These are phyloP conservation scores for Sus cebifrons DNA, from an alignment of 2,797 vertebrate species.

Conservation along the genomic window DNA sequence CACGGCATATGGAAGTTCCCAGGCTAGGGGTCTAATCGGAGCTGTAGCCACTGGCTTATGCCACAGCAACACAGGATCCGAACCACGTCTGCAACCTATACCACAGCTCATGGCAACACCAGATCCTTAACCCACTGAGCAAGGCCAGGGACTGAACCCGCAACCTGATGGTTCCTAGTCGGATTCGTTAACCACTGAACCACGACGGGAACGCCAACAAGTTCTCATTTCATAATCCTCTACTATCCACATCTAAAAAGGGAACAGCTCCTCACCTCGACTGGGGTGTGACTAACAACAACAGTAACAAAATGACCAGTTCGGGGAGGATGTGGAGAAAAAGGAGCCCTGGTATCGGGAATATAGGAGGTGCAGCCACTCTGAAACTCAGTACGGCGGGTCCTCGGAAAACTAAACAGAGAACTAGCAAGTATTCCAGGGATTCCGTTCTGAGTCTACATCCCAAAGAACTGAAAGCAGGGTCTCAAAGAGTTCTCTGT, in stretches of 20 bases:
- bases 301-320: background rate
- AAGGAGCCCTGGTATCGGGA: background rate
- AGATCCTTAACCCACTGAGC: too few relatives aligned
- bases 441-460: background rate
- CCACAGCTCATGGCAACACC: too few relatives aligned
- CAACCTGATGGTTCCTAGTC: too few relatives aligned
- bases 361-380: background rate
- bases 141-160: too few relatives aligned
- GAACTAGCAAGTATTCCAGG: background rate
- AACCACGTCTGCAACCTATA: too few relatives aligned
- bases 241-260: background rate
- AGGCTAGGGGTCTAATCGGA: too few relatives aligned
- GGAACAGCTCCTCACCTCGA: background rate
- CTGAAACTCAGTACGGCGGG: background rate
- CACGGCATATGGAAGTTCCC: too few relatives aligned
- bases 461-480: background rate
- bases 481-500: background rate
- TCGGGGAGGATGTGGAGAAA: background rate
- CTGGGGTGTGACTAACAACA: background rate
- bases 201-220: too few relatives aligned
- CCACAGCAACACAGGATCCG: too few relatives aligned
- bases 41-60: too few relatives aligned
- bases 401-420: background rate
- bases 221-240: background rate
- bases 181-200: too few relatives aligned